Evolutionary conservation across 2,888 invertebrate species (phyloP).

Genomic region (Abrostola triplasia): DNA sequence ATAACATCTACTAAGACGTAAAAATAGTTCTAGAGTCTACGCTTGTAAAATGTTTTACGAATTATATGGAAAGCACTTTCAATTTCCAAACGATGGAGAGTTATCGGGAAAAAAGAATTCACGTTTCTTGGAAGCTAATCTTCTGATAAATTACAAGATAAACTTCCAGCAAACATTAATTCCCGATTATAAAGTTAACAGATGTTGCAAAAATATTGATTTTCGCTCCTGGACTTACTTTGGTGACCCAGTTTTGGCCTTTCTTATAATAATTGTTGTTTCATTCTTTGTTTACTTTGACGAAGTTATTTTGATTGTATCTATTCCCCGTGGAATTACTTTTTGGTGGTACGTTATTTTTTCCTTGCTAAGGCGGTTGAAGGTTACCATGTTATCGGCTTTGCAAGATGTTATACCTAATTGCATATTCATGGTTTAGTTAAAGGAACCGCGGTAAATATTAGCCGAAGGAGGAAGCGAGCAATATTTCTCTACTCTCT

Average conservation of each 20-base stretch:
- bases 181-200: slow-evolving; percentile 19
- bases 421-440: neutral
- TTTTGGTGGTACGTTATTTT: neutral
- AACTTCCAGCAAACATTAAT: slow-evolving; percentile 31
- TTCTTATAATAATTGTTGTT: slow-evolving; percentile 23
- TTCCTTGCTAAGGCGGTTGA: neutral
- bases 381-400: neutral
- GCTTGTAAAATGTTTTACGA: neutral
- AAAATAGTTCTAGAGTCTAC: no score
- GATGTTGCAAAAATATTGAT: slow-evolving; percentile 30
- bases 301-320: slow-evolving; percentile 20
- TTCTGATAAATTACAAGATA: slow-evolving; percentile 28
- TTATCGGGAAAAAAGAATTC: neutral
- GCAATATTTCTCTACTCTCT: neutral
- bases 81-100: slow-evolving; percentile 3
- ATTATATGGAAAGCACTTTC: neutral
- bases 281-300: slow-evolving; percentile 29
- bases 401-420: neutral
- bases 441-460: neutral
- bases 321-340: slow-evolving; percentile 8
- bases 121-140: slow-evolving; percentile 2
- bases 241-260: slow-evolving; percentile 35
- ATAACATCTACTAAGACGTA: no score
- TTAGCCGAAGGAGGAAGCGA: neutral
- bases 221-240: slow-evolving; percentile 13